Base-by-base conservation (phyloP, 2,888 invertebrate genomes). In the Mycalesis mineus region DNA sequence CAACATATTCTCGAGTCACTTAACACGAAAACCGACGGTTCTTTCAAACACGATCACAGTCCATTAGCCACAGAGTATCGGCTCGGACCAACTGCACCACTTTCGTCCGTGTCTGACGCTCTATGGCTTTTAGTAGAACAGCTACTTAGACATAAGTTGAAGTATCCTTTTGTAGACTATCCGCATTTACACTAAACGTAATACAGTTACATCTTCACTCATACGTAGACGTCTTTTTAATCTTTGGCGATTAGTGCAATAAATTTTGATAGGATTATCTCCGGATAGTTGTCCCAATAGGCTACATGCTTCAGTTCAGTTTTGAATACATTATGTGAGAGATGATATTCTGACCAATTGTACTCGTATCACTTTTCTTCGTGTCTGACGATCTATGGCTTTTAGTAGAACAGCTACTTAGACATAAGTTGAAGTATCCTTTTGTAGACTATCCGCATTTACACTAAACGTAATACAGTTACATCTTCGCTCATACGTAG, bases 61-160 rank as follows among this genome's bases (percentile, higher is more conserved):
- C 72, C 74, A 75, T 77, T 75, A 75, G 71, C 72, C 70, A 63
- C 68, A 65, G 63, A 67, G 65, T 68, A 63, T 66, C 64, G 65
- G 56, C 60, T 57, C 58, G 57, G 68, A 66, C 74, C 71, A 65
- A 22, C 22, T 22, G 22, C 22, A 22, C 5, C 65, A 64, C 53
- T 72, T 70, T 72, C 69, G 73, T 73, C 72, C 70, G 65, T 47
- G 53, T 66, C 69, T 74, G 73, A 74, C 73, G 69, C 68, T 66
- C 68, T 28, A 59, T 62, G 59, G 69, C 69, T 71, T 71, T 73
- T 69, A 67, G 63, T 52, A 36, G 45, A 45, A 63, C 56, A 56
- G 56, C 56, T 56, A 58, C 54, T 58, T 61, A 63, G 57, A 57
- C 44, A 49, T 52, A 41, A 36, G 15, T 48, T 39, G 37, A 60